Evolutionary conservation across 2,888 invertebrate species (phyloP).

Genomic region (Palloptera scutellata): DNA sequence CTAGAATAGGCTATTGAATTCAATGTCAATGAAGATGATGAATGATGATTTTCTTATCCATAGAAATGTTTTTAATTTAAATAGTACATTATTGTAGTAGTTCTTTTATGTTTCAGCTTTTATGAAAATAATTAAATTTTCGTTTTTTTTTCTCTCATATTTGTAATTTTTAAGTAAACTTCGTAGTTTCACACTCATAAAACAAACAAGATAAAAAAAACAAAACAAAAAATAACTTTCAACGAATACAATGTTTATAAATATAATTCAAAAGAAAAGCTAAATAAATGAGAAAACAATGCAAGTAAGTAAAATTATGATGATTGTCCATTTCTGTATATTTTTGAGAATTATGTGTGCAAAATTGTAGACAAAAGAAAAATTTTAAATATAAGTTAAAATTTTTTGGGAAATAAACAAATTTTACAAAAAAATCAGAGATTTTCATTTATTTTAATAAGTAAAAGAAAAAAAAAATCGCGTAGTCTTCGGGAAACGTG

Average conservation of each 20-base stretch:
- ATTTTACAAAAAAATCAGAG: background rate
- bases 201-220: constrained; percentile 1
- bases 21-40: background rate
- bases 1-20: constrained; percentile 53
- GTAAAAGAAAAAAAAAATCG: too few species aligned
- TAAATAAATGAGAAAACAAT: constrained; percentile 27
- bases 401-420: background rate
- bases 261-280: constrained; percentile 1
- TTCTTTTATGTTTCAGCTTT: background rate
- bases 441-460: background rate
- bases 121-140: background rate
- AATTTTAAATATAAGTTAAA: background rate
- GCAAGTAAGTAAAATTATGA: too few species aligned
- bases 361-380: too few species aligned
- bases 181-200: constrained; percentile 12
- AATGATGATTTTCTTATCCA: constrained; percentile 1
- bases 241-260: constrained; percentile 4
- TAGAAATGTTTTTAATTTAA: background rate
- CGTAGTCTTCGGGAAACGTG: too few species aligned
- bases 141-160: background rate
- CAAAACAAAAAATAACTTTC: constrained; percentile 12
- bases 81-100: background rate
- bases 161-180: constrained; percentile 30
- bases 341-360: too few species aligned
- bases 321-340: too few species aligned